Percentiles rank a stretch among this genome's conserved stretches.
Evolutionary conservation across 1,140 invertebrate species (phyloP).

Genomic region (Drosophila fuyamai): DNA sequence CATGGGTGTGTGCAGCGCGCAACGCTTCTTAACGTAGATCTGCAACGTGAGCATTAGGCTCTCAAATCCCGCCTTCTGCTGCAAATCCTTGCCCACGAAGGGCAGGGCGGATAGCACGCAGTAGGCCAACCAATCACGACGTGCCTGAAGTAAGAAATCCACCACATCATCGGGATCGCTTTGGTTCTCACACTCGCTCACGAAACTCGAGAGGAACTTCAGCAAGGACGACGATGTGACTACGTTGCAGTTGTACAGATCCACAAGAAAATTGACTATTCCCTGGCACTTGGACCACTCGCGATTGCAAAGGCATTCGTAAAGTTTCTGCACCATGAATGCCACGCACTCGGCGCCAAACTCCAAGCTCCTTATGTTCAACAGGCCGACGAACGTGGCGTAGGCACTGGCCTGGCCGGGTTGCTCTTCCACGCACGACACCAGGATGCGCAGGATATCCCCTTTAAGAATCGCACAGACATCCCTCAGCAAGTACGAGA

Average conservation of each 20-base stretch:
- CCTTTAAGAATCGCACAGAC: constrained; percentile 3
- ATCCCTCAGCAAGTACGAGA: constrained; percentile 16
- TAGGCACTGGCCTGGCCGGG: constrained; percentile 99
- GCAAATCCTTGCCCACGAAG: constrained; percentile 97
- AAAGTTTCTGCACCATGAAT: constrained; percentile 93
- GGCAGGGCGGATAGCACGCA: constrained; percentile 96
- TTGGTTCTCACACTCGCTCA: constrained; percentile 94
- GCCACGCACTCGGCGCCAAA: constrained; percentile 99
- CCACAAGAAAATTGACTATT: constrained; percentile 94
- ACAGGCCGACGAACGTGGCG: constrained; percentile 96
- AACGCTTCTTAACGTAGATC: constrained; percentile 96
- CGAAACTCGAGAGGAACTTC: constrained; percentile 94
- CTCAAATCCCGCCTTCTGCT: constrained; percentile 97
- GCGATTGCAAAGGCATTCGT: constrained; percentile 93
- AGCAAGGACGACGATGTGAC: constrained; percentile 95
- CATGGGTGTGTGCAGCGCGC: constrained; percentile 94
- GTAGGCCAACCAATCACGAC: constrained; percentile 97
- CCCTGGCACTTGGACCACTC: constrained; percentile 95
- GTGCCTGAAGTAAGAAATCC: constrained; percentile 89
- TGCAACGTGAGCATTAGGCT: constrained; percentile 95
- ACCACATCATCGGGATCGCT: constrained; percentile 85
- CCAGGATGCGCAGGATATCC: constrained; percentile 95
- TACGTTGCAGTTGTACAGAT: constrained; percentile 98
- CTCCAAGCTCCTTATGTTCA: constrained; percentile 98
- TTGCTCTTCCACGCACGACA: constrained; percentile 95